These are phyloP conservation scores for Hemitrygon akajei DNA, from an alignment of 2,797 vertebrate species.

Conservation along the genomic window DNA sequence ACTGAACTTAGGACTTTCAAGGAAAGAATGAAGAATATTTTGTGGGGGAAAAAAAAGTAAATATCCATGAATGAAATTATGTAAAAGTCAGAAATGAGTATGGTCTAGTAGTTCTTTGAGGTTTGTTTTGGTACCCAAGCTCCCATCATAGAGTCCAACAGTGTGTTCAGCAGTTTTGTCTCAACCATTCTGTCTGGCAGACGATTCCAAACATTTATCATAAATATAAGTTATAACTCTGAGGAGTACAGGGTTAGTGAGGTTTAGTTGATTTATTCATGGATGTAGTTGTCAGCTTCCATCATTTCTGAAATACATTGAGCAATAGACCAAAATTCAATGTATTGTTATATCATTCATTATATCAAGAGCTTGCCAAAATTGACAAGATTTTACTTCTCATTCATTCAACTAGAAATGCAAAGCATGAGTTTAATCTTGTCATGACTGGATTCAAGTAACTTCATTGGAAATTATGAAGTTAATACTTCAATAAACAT, in stretches of 20 bases:
- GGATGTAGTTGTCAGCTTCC: neutral
- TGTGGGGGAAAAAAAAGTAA: neutral
- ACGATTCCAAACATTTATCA: neutral
- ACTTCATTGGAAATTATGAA: neutral
- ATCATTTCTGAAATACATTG: neutral
- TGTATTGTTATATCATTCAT: neutral
- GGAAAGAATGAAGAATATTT: neutral
- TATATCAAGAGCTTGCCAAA: neutral
- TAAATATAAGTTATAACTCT: constrained; percentile 2
- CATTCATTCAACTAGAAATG: neutral
- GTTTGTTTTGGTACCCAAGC: neutral
- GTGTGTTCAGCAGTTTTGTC: neutral
- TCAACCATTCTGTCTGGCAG: neutral
- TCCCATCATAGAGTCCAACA: neutral
- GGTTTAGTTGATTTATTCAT: neutral
- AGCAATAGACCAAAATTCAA: neutral
- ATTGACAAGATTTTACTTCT: neutral
- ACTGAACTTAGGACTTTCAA: neutral
- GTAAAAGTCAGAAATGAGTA: neutral
- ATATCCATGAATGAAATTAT: neutral
- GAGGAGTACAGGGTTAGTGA: neutral
- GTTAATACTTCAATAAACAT: constrained; percentile 21
- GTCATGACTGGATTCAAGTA: neutral
- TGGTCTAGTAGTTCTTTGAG: neutral
- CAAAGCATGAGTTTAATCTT: neutral